Evolutionary conservation across 2,888 invertebrate genomes (phyloP), one percentile per base, ranked within the genome.

Genomic region (Linnaemya tessellans): DNA sequence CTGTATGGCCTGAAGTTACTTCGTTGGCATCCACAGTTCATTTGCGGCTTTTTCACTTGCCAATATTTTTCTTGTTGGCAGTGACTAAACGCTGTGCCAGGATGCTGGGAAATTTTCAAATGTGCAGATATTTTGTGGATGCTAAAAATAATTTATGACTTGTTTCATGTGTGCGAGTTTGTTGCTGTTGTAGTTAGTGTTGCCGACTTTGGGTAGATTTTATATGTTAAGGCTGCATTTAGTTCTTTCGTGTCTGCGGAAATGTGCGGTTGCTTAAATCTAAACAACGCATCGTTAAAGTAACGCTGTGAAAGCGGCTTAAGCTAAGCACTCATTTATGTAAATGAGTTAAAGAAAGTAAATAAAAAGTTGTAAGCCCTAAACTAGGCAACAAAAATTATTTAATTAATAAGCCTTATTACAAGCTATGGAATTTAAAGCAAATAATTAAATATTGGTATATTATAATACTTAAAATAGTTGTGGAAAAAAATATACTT

Each of bases 241-340:
- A 91, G 91, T 91, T 88, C 86, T 88, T 87, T 89, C 90, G 91
- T 90, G 90, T 88, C 90, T 89, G 88, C 85, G 89, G 87, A 87
- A 88, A 88, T 88, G 90, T 89, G 88, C 90, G 90, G 90, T 91
- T 87, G 86, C 79, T 84, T 75, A 51, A 77, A 65, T 51, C 51
- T 43, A 18, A 51, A 25, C 20, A 65, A 51, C 75, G 81, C 38
- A 56, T 20, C 18, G 43, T 7, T 35, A 3, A 20, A 70, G n/a
- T 65, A 49, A 54, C n/a, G 60, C 58, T 75, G n/a, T 41, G 18
- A 67, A 46, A 56, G 75, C 49, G 22, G 11, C 10, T 79, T 22
- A 41, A 54, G 35, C 41, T 70, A 15, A 77, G 22, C 25, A 64
- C 46, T 67, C 65, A 11, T 30, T 30, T 7, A 56, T 15, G 30